Evolutionary conservation across 2,888 invertebrate genomes (phyloP).

Genomic region (Nycteola revayana): DNA sequence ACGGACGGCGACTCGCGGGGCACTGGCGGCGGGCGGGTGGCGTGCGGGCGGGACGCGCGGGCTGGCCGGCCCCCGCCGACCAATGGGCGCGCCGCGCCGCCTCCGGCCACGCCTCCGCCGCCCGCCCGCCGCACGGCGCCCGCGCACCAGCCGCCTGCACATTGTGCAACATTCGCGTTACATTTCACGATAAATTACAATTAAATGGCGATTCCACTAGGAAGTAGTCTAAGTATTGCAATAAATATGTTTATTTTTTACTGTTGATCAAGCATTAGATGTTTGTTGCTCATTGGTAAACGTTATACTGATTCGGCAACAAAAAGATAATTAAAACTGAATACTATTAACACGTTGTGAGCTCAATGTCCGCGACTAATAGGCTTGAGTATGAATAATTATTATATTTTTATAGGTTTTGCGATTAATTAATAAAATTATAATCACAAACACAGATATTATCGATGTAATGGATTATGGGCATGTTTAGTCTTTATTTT

Average conservation of each 20-base stretch:
- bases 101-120: conserved; percentile 34
- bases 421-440: conserved; percentile 10
- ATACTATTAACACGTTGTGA: conserved; percentile 13
- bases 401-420: conserved; percentile 11
- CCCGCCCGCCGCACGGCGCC: conserved; percentile 28
- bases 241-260: conserved; percentile 23
- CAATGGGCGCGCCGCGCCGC: conserved; percentile 34
- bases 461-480: neutral
- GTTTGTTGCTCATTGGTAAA: conserved; percentile 12
- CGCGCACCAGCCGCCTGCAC: conserved; percentile 6
- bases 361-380: conserved; percentile 6
- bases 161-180: conserved; percentile 27
- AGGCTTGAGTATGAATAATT: conserved; percentile 4
- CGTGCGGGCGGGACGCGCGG: conserved; percentile 47
- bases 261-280: conserved; percentile 18
- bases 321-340: conserved; percentile 20
- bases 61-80: conserved; percentile 45
- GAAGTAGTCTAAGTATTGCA: conserved; percentile 22
- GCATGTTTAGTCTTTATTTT: neutral
- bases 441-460: neutral
- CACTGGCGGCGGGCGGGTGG: conserved; percentile 56
- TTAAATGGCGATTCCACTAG: conserved; percentile 27
- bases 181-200: conserved; percentile 34
- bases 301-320: conserved; percentile 1
- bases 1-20: conserved; percentile 65